These are phyloP conservation scores for Tiliqua scincoides DNA, from an alignment of 2,113 vertebrate genomes.

Conservation along the genomic window DNA sequence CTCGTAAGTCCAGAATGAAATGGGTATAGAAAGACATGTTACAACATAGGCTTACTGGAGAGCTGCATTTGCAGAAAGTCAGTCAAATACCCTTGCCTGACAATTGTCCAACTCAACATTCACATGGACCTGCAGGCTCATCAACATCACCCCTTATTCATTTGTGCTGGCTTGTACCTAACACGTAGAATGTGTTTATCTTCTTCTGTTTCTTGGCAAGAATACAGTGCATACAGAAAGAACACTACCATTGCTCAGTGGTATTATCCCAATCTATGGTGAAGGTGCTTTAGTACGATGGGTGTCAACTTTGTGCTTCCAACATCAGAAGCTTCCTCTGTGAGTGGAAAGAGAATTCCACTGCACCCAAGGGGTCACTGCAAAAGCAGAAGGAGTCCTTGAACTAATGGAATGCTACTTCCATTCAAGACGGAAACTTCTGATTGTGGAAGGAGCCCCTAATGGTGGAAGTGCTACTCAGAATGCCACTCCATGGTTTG, in stretches of 20 bases:
- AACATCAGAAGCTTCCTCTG: too few relatives aligned
- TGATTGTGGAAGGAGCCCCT: too few relatives aligned
- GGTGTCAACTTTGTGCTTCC: too few relatives aligned
- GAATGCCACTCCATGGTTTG: background rate
- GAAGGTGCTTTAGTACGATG: background rate
- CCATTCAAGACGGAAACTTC: too few relatives aligned
- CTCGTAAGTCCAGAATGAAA: background rate
- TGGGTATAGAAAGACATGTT: background rate
- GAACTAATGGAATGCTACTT: too few relatives aligned
- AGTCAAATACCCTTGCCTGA: background rate
- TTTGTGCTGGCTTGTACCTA: background rate
- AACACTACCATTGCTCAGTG: background rate
- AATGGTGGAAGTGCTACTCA: too few relatives aligned
- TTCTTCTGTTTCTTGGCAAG: too few relatives aligned
- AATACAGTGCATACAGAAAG: background rate
- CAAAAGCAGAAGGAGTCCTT: too few relatives aligned
- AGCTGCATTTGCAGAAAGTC: background rate
- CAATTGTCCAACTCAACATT: background rate
- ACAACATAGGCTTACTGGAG: background rate
- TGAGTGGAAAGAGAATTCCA: too few relatives aligned
- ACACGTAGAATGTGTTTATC: background rate
- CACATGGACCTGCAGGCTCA: background rate
- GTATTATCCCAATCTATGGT: background rate
- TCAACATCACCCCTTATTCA: background rate
- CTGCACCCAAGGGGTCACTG: too few relatives aligned